Conservation (phyloP, 2,113 vertebrate species). For the Rhipidura dahli region DNA sequence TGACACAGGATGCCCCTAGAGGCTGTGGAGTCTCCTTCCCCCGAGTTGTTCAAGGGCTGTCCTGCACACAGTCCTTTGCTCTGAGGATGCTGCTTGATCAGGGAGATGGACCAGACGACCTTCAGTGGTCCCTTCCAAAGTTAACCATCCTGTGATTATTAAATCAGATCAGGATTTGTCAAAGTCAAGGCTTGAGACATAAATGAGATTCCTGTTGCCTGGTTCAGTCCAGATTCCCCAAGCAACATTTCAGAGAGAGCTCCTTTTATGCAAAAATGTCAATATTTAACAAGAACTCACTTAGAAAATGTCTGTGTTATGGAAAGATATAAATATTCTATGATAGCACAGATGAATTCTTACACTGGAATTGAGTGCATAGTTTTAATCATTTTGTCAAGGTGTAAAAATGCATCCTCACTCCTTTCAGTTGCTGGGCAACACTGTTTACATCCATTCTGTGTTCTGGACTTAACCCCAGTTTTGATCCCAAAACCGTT, state of each 20-base stretch:
- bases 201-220: neutral
- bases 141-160: neutral
- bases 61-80: neutral
- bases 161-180: neutral
- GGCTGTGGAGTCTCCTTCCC: neutral
- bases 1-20: neutral
- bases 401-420: conserved; percentile 11
- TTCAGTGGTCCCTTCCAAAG: neutral
- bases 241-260: neutral
- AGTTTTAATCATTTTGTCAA: conserved; percentile 9
- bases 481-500: neutral
- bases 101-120: neutral
- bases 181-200: neutral
- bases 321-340: neutral
- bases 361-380: neutral
- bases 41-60: neutral
- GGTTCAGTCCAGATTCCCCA: neutral
- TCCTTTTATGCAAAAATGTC: neutral
- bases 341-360: neutral
- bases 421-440: conserved; percentile 18
- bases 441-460: neutral
- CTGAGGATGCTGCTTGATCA: neutral
- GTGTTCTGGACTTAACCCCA: neutral
- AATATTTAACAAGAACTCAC: conserved; percentile 26
- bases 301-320: neutral